phyloP scores from a whole-genome alignment of 2,888 invertebrate genomes.

The Neoitamus cyanurus region DNA sequence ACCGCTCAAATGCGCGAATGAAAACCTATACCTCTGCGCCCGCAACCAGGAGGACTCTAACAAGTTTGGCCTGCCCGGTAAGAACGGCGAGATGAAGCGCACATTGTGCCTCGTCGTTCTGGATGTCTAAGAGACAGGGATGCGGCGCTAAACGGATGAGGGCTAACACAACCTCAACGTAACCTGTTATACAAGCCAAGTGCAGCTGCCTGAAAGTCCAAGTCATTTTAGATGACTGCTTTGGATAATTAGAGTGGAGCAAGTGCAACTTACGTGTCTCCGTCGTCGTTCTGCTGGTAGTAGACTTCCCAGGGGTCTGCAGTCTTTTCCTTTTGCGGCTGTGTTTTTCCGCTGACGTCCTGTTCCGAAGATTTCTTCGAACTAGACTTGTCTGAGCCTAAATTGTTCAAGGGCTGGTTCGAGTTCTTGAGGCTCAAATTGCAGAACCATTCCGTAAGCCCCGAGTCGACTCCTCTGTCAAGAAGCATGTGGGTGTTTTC shows the following conservation, averaged over 20 bases:
- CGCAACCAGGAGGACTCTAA: conserved; percentile 80
- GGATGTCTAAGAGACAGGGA: conserved; percentile 79
- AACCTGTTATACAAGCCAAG: conserved; percentile 82
- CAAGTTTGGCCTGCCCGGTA: conserved; percentile 78
- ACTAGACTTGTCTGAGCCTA: conserved; percentile 42
- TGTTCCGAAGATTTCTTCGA: neutral
- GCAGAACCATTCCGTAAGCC: conserved; percentile 72
- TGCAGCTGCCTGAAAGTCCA: conserved; percentile 78
- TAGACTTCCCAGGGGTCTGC: conserved; percentile 73
- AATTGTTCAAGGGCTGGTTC: conserved; percentile 52
- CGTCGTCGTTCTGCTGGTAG: conserved; percentile 83
- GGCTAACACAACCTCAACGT: conserved; percentile 77
- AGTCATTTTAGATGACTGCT: neutral
- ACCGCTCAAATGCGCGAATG: neutral
- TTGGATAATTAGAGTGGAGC: neutral
- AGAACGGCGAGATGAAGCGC: conserved; percentile 89
- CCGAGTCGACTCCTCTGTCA: conserved; percentile 74
- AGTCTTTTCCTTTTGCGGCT: conserved; percentile 49
- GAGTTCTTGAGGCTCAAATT: conserved; percentile 69
- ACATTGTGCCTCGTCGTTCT: conserved; percentile 83
- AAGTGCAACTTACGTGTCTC: conserved; percentile 82
- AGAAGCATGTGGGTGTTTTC: conserved; percentile 67
- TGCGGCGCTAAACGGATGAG: conserved; percentile 83
- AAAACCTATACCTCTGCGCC: conserved; percentile 71
- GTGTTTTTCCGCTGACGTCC: conserved; percentile 49